Conservation (phyloP, 1,140 invertebrate genomes). For the Microplitis mediator region DNA sequence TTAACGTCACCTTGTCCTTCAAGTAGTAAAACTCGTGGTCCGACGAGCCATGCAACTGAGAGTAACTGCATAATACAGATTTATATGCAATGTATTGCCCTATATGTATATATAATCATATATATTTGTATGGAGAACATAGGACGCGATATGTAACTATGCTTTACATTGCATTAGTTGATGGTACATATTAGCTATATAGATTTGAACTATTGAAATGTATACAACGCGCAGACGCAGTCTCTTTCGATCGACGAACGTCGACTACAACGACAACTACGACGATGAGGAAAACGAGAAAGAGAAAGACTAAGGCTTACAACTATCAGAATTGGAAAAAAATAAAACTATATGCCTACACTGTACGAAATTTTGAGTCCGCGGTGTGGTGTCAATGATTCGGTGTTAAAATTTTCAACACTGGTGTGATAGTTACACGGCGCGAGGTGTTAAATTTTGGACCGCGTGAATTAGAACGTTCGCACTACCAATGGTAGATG, state of each 20-base stretch:
- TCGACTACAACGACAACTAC: background rate
- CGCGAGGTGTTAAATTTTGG: too few relatives aligned
- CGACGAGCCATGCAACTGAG: background rate
- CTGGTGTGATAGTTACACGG: too few relatives aligned
- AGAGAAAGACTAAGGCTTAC: background rate
- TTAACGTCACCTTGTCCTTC: conserved; percentile 21
- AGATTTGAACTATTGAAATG: background rate
- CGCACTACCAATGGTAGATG: too few relatives aligned
- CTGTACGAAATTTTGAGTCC: too few relatives aligned
- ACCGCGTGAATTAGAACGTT: too few relatives aligned
- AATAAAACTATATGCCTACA: too few relatives aligned
- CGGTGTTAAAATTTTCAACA: too few relatives aligned
- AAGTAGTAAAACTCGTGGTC: conserved; percentile 18
- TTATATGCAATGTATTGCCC: too few relatives aligned
- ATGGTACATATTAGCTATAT: background rate
- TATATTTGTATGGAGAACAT: background rate
- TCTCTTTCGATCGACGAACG: conserved; percentile 20
- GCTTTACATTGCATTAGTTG: background rate
- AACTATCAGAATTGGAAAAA: too few relatives aligned
- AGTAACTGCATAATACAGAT: background rate
- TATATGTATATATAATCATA: background rate
- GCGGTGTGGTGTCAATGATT: too few relatives aligned
- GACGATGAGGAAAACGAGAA: conserved; percentile 2
- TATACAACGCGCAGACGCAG: conserved; percentile 12
- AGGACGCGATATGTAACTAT: background rate